Evolutionary conservation across 2,797 vertebrate genomes (phyloP).

Genomic region (Acanthurus lineatus): DNA sequence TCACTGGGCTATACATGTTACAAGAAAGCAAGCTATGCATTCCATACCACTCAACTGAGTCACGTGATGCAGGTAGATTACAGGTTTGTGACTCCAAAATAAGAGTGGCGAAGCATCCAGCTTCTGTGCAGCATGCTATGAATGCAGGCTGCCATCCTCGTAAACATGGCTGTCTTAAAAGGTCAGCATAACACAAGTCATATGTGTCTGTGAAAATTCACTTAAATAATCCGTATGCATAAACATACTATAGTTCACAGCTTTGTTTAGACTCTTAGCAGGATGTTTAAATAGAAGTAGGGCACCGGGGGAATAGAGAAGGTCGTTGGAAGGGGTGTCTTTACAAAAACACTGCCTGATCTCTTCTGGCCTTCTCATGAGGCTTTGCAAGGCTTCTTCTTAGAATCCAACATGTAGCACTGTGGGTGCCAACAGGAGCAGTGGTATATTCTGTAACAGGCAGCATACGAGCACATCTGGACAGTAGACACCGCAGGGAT

Average conservation of each 20-base stretch:
- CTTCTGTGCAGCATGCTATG: constrained; percentile 32
- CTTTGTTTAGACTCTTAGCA: constrained; percentile 13
- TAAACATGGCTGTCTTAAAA: constrained; percentile 47
- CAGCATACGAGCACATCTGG: constrained; percentile 45
- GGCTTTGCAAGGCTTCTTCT: constrained; percentile 36
- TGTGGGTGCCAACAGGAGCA: constrained; percentile 25
- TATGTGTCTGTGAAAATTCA: constrained; percentile 18
- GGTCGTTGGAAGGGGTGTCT: background rate
- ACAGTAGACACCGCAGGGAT: constrained; percentile 25
- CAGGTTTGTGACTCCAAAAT: constrained; percentile 60
- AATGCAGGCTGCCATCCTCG: constrained; percentile 38
- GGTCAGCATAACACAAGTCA: constrained; percentile 51
- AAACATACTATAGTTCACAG: constrained; percentile 16
- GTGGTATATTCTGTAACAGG: background rate
- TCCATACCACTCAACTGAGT: constrained; percentile 32
- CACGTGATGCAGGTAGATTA: constrained; percentile 55
- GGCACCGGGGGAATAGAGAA: background rate
- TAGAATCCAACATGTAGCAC: constrained; percentile 31
- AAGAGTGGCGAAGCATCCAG: constrained; percentile 46
- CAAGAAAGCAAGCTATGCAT: constrained; percentile 36
- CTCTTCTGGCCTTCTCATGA: background rate
- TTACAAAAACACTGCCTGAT: background rate
- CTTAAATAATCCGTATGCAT: constrained; percentile 19
- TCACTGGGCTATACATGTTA: constrained; percentile 28
- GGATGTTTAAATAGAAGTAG: constrained; percentile 7